These are phyloP conservation scores for Lucilia cuprina DNA, from an alignment of 1,140 invertebrate species.

Conservation along the genomic window DNA sequence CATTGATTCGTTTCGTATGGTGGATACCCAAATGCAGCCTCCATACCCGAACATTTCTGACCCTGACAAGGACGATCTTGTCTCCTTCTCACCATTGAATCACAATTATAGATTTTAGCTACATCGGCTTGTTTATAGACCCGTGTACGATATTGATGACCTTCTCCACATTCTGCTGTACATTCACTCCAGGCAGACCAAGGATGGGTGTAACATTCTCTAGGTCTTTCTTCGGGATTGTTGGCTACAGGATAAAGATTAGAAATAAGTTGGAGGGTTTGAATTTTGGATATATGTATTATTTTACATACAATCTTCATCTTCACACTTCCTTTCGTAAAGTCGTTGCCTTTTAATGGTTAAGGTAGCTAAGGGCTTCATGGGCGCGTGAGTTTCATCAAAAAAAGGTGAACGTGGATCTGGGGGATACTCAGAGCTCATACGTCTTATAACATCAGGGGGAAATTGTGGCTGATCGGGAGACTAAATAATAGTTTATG, in stretches of 20 bases:
- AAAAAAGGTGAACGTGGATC: constrained; percentile 91
- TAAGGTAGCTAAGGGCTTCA: constrained; percentile 89
- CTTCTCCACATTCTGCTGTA: constrained; percentile 78
- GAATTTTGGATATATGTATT: too few relatives aligned
- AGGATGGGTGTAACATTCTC: constrained; percentile 72
- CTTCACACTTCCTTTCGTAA: constrained; percentile 84
- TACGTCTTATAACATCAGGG: constrained; percentile 79
- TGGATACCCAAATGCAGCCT: neutral
- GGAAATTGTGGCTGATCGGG: constrained; percentile 82
- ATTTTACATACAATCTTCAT: constrained; percentile 52
- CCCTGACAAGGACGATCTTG: constrained; percentile 52
- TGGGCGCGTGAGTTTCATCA: constrained; percentile 76
- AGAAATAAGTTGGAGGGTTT: neutral
- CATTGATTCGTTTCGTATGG: neutral
- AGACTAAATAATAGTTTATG: constrained; percentile 67
- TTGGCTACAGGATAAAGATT: constrained; percentile 42
- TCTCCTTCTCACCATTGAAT: constrained; percentile 45
- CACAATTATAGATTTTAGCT: constrained; percentile 62
- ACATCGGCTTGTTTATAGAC: constrained; percentile 66
- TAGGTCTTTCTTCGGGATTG: constrained; percentile 56
- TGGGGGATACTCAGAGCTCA: constrained; percentile 82
- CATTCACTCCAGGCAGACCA: constrained; percentile 84
- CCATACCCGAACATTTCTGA: constrained; percentile 40
- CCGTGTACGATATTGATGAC: constrained; percentile 71
- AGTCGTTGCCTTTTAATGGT: constrained; percentile 80